Base-by-base conservation (phyloP, 35 echinoderm and acorn worm species). In the Amphiura filiformis region DNA sequence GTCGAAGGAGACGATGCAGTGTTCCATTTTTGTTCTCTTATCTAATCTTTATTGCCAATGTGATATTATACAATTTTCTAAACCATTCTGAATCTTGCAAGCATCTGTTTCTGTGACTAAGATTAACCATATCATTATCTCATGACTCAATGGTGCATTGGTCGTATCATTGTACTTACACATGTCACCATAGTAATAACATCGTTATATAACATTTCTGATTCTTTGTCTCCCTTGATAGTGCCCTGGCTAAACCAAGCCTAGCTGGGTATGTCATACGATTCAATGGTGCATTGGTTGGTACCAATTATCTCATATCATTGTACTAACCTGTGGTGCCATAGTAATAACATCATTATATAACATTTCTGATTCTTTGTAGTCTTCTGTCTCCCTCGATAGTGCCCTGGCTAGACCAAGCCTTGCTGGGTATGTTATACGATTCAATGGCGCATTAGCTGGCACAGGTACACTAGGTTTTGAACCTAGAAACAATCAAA, bases 271-370 rank as follows among this genome's bases (percentile, higher is more conserved):
- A 39, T n/a, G n/a, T n/a, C n/a, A n/a, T n/a, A n/a, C n/a, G n/a
- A n/a, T n/a, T n/a, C n/a, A n/a, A n/a, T n/a, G n/a, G n/a, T n/a
- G n/a, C n/a, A n/a, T n/a, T n/a, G n/a, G n/a, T n/a, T 57, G 95
- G 92, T 22, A 94, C 95, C n/a, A n/a, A n/a, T n/a, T n/a, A n/a
- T n/a, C n/a, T n/a, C n/a, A n/a, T n/a, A n/a, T 47, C 17, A 4
- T 47, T 47, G 41, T 37, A n/a, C 82, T 39, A 15, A 97, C 95
- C 95, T 93, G 84, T 47, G 95, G 95, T 81, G 95, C 91, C 95
- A 97, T 97, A 34, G 82, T 87, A 36, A 93, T 97, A 85, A 97
- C 92, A 89, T 97, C 95, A 81, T 88, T 88, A 65, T 97, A 97
- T 36, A 94, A 61, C 95, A 93, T 84, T 32, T 93, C 65, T 32